phyloP scores from a whole-genome alignment of 2,113 vertebrate species.

The Sporophila hypoxantha region DNA sequence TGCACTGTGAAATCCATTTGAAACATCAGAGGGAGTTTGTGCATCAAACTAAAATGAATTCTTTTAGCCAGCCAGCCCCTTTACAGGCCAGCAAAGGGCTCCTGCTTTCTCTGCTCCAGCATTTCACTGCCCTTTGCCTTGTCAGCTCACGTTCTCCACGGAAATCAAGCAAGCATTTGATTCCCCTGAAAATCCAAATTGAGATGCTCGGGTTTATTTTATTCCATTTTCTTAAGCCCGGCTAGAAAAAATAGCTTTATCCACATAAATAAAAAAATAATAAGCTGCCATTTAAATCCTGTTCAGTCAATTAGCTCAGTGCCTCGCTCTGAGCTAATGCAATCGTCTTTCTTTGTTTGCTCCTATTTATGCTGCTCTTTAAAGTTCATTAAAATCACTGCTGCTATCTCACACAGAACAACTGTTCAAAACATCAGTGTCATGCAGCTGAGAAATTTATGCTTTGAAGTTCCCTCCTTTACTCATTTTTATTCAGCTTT shows the following conservation, averaged over 20 bases:
- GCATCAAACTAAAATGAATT: not conserved
- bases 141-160: not conserved
- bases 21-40: constrained; percentile 15
- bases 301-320: constrained; percentile 49
- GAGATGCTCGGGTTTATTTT: not conserved
- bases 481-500: constrained; percentile 30
- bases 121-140: not conserved
- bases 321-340: constrained; percentile 27
- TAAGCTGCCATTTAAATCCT: constrained; percentile 40
- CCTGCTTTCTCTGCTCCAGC: not conserved
- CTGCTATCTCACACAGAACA: constrained; percentile 52
- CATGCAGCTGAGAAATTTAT: constrained; percentile 8
- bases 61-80: not conserved
- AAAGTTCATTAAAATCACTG: constrained; percentile 63
- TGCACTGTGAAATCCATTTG: constrained; percentile 16
- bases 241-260: constrained; percentile 12
- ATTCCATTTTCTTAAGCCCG: not conserved
- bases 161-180: constrained; percentile 18
- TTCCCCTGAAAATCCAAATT: constrained; percentile 1
- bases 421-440: constrained; percentile 64
- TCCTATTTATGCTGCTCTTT: constrained; percentile 50
- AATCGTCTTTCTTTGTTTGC: constrained; percentile 40
- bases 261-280: constrained; percentile 36
- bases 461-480: constrained; percentile 60
- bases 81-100: not conserved